Evolutionary conservation across 2,888 invertebrate species (phyloP), one percentile per base, ranked within the genome.

Genomic region (Euproctis similis): DNA sequence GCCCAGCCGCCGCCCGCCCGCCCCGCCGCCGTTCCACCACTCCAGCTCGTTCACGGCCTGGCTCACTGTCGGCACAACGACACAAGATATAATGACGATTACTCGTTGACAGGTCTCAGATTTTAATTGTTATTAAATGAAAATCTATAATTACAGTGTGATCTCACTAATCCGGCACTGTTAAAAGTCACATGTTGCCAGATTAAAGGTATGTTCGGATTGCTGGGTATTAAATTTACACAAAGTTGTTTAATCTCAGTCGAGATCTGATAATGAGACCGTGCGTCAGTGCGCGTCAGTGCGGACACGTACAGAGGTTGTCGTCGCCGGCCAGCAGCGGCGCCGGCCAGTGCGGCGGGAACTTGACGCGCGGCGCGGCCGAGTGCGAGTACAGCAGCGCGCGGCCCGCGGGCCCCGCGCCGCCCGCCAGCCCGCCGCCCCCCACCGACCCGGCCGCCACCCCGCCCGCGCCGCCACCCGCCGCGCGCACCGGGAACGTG

Each of bases 261-360:
- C n/a, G n/a, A n/a, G n/a, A n/a, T n/a, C n/a, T n/a, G n/a, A n/a
- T n/a, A n/a, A n/a, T n/a, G n/a, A n/a, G n/a, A n/a, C n/a, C n/a
- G n/a, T n/a, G n/a, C n/a, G n/a, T n/a, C n/a, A n/a, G n/a, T n/a
- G n/a, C n/a, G n/a, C n/a, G n/a, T n/a, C n/a, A n/a, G n/a, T n/a
- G n/a, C n/a, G n/a, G n/a, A n/a, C n/a, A n/a, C 14, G 14, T 14
- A 77, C 78, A 59, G 17, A 71, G 47, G 3, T 58, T 48, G 18
- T 68, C 66, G 30, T 76, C 76, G 1, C 70, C 70, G 12, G 63
- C 47, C 9, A 76, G 36, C 28, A 71, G 30, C 7, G 58, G 59
- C 33, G 68, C 49, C 30, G 76, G 78, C 76, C 76, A 77, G 50
- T 64, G 70, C 44, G 76, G 72, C 26, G 58, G 42, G 58, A 60